Evolutionary conservation across 1,140 invertebrate genomes (phyloP).

Genomic region (Bombus confusus): DNA sequence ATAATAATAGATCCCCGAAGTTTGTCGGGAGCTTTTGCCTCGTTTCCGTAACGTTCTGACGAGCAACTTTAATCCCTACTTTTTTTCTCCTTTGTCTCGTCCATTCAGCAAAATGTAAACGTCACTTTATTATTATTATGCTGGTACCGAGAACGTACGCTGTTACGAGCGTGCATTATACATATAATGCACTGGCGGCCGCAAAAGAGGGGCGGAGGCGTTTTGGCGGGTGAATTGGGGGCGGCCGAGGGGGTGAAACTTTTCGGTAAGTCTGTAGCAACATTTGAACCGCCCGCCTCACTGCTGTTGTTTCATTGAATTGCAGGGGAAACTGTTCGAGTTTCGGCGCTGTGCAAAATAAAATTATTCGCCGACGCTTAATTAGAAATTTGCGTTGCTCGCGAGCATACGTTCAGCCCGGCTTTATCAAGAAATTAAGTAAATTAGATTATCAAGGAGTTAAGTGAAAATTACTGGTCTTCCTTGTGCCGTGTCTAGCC

Average conservation of each 20-base stretch:
- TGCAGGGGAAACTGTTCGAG: slow-evolving; percentile 15
- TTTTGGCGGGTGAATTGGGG: background rate
- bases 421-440: slow-evolving; percentile 13
- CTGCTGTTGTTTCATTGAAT: slow-evolving; percentile 32
- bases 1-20: slow-evolving; percentile 36
- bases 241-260: background rate
- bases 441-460: slow-evolving; percentile 10
- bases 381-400: slow-evolving; percentile 25
- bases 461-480: slow-evolving; percentile 16
- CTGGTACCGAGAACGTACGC: slow-evolving; percentile 16
- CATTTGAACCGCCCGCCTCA: background rate
- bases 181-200: background rate
- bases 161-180: slow-evolving; percentile 15
- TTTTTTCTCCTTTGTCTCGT: background rate
- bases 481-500: background rate
- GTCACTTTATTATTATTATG: slow-evolving; percentile 44
- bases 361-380: slow-evolving; percentile 27
- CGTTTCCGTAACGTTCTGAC: background rate
- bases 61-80: background rate
- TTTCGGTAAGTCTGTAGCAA: slow-evolving; percentile 25
- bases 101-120: slow-evolving; percentile 27
- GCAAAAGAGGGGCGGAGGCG: background rate
- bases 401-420: background rate
- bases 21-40: background rate
- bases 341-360: slow-evolving; percentile 18